Base-by-base conservation (phyloP, 1,140 invertebrate genomes). In the Melanaphis sacchari region DNA sequence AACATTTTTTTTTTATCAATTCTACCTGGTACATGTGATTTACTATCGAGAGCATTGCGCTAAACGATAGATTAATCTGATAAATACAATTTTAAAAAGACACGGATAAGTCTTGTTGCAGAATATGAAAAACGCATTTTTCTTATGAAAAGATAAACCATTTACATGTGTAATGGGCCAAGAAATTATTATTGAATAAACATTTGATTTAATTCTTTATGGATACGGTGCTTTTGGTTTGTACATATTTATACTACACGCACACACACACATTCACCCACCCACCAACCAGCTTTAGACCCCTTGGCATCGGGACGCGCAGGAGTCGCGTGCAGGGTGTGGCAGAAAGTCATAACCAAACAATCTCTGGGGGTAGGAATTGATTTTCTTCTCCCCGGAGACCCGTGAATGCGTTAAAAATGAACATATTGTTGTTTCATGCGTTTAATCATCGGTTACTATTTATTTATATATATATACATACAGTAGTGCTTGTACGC, bases 391-490 rank as follows among this genome's bases (percentile, higher is more conserved):
- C 38, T 91, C 90, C 90, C 90, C 66, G 59, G 66, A 81, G 90
- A 91, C 90, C 49, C 18, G n/a, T 43, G 90, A 81, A 76, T 81
- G 90, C 90, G 43, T 92, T 81, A 81, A 92, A 92, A 92, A 92
- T 81, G 90, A 92, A 92, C 90, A 92, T 92, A 92, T 92, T 92
- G 90, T 92, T 92, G 90, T 92, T 92, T 81, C 90, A 81, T 43
- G 59, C 90, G 90, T 92, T 92, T 92, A 92, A 92, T 92, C 90
- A 92, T 92, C 90, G n/a, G 59, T 66, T 76, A 91, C 54, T n/a
- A n/a, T n/a, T n/a, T n/a, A n/a, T n/a, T n/a, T n/a, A 41, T 91
- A 43, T 76, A 76, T 43, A 90, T 59, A 90, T 36, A 59, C 36
- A 31, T 26, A 7, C n/a, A 46, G 46, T 49, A 46, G 46, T 21